Evolutionary conservation across 2,888 invertebrate species (phyloP), one percentile per base, ranked within the genome.

Genomic region (Sabatieria punctata): DNA sequence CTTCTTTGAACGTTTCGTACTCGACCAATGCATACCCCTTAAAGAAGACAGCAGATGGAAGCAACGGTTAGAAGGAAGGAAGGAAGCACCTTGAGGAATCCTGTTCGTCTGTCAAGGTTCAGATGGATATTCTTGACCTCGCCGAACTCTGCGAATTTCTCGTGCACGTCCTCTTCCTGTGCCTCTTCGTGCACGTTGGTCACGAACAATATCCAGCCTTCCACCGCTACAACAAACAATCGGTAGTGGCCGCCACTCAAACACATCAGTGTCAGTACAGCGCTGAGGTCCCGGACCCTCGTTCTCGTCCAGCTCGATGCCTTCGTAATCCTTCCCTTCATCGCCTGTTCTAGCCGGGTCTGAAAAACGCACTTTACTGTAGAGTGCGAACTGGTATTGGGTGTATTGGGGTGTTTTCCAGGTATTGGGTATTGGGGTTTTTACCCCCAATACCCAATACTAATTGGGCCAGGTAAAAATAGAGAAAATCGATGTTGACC

Each of bases 171-270:
- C 61, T 97, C 97, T 66, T 99, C 97, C 57, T 88, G 89, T 0
- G 95, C 93, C 68, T 99, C 97, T 68, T 97, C 97, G 65, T 99
- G 91, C 1, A 99, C 88, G 51, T 88, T 86, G 53, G 91, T 93
- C 23, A 97, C 85, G 69, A 99, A 97, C 49, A 99, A 72, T 56
- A 99, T 99, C 97, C 97, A 99, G 6, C 97, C 97, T 72, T 97
- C 93, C 0, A 93, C 88, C 19, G 91, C 78, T 78, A 54, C n/a
- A 58, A 49, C 4, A n/a, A n/a, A n/a, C n/a, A n/a, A n/a, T n/a
- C n/a, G n/a, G n/a, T n/a, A n/a, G n/a, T n/a, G n/a, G n/a, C n/a
- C n/a, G n/a, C n/a, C n/a, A n/a, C n/a, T n/a, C n/a, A n/a, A n/a
- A n/a, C n/a, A n/a, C n/a, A n/a, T n/a, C n/a, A n/a, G n/a, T n/a